phyloP scores from a whole-genome alignment of 2,888 invertebrate genomes.

The Drosophila melanosoma region DNA sequence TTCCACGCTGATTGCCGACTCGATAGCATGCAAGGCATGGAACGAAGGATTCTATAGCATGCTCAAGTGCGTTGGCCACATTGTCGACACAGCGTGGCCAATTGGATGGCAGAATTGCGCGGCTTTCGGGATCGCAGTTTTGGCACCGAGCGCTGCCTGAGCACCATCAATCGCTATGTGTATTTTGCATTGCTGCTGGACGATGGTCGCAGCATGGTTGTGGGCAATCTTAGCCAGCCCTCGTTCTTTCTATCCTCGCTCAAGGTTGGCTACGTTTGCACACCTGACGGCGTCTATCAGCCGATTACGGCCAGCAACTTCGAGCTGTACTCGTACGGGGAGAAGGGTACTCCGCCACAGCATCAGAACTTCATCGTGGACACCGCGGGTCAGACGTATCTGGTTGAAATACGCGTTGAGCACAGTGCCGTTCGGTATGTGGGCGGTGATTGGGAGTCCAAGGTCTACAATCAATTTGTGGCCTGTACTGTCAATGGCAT shows the following conservation, averaged over 20 bases:
- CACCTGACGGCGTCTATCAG: conserved; percentile 86
- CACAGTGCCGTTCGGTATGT: conserved; percentile 88
- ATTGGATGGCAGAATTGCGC: conserved; percentile 88
- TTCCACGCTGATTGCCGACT: conserved; percentile 88
- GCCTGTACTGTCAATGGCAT: conserved; percentile 86
- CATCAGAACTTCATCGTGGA: conserved; percentile 88
- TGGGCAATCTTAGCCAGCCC: conserved; percentile 92
- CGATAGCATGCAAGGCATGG: conserved; percentile 92
- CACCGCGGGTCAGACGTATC: conserved; percentile 87
- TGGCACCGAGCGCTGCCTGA: conserved; percentile 91
- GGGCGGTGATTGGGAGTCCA: conserved; percentile 89
- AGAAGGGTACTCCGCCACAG: conserved; percentile 87
- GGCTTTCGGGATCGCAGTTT: conserved; percentile 93
- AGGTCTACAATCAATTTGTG: conserved; percentile 88
- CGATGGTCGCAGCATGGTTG: conserved; percentile 88
- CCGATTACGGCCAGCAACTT: conserved; percentile 88
- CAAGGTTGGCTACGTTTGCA: conserved; percentile 88
- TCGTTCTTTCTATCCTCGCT: conserved; percentile 86
- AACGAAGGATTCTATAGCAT: conserved; percentile 88
- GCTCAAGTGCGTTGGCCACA: conserved; percentile 87
- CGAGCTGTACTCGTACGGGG: conserved; percentile 89
- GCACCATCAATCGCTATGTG: conserved; percentile 90
- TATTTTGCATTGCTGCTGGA: conserved; percentile 91
- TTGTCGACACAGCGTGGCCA: conserved; percentile 88
- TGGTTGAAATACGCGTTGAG: conserved; percentile 87